These are phyloP conservation scores for Panopea generosa DNA, from an alignment of 2,888 invertebrate genomes.

Conservation along the genomic window DNA sequence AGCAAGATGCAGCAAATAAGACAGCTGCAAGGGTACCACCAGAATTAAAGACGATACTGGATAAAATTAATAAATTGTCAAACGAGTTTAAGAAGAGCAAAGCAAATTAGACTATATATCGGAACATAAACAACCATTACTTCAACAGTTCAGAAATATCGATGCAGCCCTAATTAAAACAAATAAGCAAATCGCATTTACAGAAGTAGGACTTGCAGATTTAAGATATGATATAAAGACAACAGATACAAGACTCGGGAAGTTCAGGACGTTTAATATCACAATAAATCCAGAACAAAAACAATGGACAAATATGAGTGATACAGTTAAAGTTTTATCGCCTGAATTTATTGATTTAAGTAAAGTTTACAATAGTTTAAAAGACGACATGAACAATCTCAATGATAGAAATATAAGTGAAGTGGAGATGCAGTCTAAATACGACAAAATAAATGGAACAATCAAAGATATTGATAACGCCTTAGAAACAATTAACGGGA, in stretches of 20 bases:
- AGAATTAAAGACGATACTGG: conserved; percentile 19
- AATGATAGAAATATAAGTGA: conserved; percentile 39
- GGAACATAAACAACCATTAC: conserved; percentile 26
- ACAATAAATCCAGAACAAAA: conserved; percentile 39
- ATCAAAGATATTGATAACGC: conserved; percentile 16
- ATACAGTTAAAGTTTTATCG: conserved; percentile 6
- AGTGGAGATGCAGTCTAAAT: conserved; percentile 21
- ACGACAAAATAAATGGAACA: conserved; percentile 27
- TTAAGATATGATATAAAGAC: conserved; percentile 27
- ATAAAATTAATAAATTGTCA: conserved; percentile 23
- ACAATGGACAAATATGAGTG: conserved; percentile 25
- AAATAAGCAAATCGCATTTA: conserved; percentile 30
- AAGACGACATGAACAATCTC: conserved; percentile 20
- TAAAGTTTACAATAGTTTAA: conserved; percentile 23
- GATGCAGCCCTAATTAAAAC: conserved; percentile 15
- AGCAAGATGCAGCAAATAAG: conserved; percentile 13
- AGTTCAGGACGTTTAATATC: conserved; percentile 49
- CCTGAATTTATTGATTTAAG: conserved; percentile 19
- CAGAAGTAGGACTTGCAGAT: conserved; percentile 38
- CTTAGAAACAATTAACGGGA: conserved; percentile 14
- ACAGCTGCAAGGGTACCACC: conserved; percentile 16
- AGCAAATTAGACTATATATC: conserved; percentile 38
- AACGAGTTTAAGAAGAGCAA: conserved; percentile 32
- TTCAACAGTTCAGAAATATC: conserved; percentile 24
- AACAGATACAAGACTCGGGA: conserved; percentile 27